A percentile compares a stretch with the other conserved stretches of the same genome.
These are phyloP conservation scores for Xiphias gladius DNA, from an alignment of 2,113 vertebrate species.

Conservation along the genomic window DNA sequence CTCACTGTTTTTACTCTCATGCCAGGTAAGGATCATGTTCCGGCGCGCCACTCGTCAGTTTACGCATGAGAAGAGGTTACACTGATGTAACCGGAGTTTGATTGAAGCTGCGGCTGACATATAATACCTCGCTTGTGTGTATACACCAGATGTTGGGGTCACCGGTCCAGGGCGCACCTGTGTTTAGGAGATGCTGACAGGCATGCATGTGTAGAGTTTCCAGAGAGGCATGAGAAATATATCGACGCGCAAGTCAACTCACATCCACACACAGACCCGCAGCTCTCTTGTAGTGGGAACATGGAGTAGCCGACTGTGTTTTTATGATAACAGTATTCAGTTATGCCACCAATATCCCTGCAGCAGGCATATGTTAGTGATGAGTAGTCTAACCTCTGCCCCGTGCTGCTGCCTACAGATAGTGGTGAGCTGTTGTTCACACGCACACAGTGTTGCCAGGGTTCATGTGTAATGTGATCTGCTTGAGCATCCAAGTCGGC, in stretches of 20 bases:
- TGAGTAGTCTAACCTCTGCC: constrained; percentile 81
- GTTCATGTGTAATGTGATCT: constrained; percentile 85
- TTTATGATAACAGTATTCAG: constrained; percentile 71
- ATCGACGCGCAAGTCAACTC: constrained; percentile 37
- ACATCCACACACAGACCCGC: constrained; percentile 41
- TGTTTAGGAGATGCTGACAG: constrained; percentile 44
- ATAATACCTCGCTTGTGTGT: constrained; percentile 29
- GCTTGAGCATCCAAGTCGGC: constrained; percentile 83
- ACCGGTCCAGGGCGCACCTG: constrained; percentile 42
- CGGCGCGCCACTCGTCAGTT: constrained; percentile 61
- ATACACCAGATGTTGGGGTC: constrained; percentile 34
- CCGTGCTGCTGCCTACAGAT: constrained; percentile 82
- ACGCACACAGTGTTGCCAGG: constrained; percentile 77
- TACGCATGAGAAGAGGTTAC: constrained; percentile 63
- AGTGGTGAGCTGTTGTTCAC: constrained; percentile 80
- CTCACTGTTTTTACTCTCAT: constrained; percentile 83
- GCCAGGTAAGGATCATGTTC: constrained; percentile 80
- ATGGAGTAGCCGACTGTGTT: constrained; percentile 70
- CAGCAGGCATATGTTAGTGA: constrained; percentile 82
- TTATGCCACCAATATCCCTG: constrained; percentile 76
- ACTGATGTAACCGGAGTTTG: constrained; percentile 54
- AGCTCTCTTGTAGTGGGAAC: constrained; percentile 63
- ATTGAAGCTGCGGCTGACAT: constrained; percentile 34
- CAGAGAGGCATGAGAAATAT: constrained; percentile 27
- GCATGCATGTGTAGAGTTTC: constrained; percentile 55